Conservation (phyloP, 2,888 invertebrate genomes). For the Drosophila acutilabella region DNA sequence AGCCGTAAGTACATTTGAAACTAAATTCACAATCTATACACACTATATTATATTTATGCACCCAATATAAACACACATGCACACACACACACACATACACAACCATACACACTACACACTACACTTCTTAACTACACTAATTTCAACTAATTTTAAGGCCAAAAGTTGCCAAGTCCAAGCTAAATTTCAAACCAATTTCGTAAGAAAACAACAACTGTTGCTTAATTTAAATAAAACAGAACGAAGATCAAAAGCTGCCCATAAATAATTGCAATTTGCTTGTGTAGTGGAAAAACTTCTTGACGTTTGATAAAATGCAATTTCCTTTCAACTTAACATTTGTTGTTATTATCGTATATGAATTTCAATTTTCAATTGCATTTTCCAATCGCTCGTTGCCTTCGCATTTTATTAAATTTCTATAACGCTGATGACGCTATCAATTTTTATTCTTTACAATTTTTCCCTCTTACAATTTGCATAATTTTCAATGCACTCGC, state of each 20-base stretch:
- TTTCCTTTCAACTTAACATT: constrained; percentile 36
- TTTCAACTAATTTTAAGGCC: constrained; percentile 21
- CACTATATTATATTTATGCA: constrained; percentile 14
- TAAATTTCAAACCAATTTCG: constrained; percentile 2
- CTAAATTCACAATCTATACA: constrained; percentile 54
- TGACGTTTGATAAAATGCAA: constrained; percentile 59
- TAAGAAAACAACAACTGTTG: not conserved
- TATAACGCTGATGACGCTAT: constrained; percentile 58
- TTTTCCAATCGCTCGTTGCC: constrained; percentile 19
- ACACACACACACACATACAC: constrained; percentile 10
- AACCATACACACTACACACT: constrained; percentile 16
- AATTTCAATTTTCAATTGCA: constrained; percentile 62
- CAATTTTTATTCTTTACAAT: constrained; percentile 48
- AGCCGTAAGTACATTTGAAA: constrained; percentile 79
- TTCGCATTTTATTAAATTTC: constrained; percentile 43
- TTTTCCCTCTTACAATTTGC: constrained; percentile 56
- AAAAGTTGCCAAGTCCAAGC: constrained; percentile 12
- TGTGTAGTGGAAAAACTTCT: constrained; percentile 17
- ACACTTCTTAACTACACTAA: constrained; percentile 28
- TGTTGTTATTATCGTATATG: constrained; percentile 39
- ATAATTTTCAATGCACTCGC: constrained; percentile 72
- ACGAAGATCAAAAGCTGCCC: constrained; percentile 62
- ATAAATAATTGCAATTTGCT: constrained; percentile 48
- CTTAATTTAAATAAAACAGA: constrained; percentile 6
- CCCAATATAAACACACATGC: constrained; percentile 13